These are phyloP conservation scores for Callosobruchus maculatus DNA, from an alignment of 2,888 invertebrate species.

Conservation along the genomic window DNA sequence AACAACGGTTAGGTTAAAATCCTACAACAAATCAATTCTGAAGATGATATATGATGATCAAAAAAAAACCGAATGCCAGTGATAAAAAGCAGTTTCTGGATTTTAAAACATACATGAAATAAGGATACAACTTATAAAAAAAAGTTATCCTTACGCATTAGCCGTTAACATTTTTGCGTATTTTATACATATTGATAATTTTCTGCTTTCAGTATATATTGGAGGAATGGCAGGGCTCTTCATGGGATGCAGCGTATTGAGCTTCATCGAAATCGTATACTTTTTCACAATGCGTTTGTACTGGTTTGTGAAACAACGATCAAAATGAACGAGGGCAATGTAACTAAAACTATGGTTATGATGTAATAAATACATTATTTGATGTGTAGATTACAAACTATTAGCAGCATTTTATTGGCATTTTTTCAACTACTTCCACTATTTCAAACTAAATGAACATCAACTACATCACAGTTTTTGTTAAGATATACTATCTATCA, in stretches of 20 bases:
- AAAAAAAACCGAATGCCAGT: too few species aligned
- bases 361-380: background rate
- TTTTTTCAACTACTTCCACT: background rate
- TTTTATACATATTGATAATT: background rate
- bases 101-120: too few species aligned
- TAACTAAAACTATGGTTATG: background rate
- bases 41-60: too few species aligned
- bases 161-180: conserved; percentile 3
- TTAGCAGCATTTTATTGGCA: background rate
- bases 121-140: background rate
- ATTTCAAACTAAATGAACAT: too few species aligned
- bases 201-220: conserved; percentile 59
- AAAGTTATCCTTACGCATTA: background rate
- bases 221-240: conserved; percentile 79
- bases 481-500: too few species aligned
- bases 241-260: conserved; percentile 73
- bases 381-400: background rate
- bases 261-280: conserved; percentile 71
- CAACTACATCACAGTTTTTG: too few species aligned
- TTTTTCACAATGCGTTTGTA: conserved; percentile 63
- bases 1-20: too few species aligned
- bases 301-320: conserved; percentile 50
- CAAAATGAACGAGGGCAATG: background rate
- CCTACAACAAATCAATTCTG: too few species aligned
- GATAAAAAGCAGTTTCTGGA: too few species aligned